A percentile compares a stretch with the other conserved stretches of the same genome.
phyloP scores from a whole-genome alignment of 2,888 invertebrate genomes.

The Tenthredo mesomela region DNA sequence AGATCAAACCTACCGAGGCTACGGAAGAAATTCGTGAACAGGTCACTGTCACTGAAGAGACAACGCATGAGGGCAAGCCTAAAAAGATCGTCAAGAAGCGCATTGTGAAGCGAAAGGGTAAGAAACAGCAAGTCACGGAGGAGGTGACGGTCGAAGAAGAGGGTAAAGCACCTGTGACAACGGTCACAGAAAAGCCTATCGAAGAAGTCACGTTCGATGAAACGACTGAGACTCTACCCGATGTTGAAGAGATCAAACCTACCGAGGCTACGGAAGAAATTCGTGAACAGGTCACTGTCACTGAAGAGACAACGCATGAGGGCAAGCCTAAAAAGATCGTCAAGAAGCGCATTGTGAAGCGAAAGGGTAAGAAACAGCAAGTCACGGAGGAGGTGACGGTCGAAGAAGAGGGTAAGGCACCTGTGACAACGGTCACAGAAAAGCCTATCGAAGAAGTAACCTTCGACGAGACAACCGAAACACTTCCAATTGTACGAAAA shows the following conservation, averaged over 20 bases:
- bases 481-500: conserved; percentile 54
- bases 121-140: conserved; percentile 74
- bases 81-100: conserved; percentile 70
- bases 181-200: too few species aligned
- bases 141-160: conserved; percentile 73
- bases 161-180: conserved; percentile 55
- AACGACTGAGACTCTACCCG: too few species aligned
- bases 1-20: conserved; percentile 64
- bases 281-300: conserved; percentile 64
- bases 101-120: conserved; percentile 71
- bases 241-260: too few species aligned
- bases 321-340: conserved; percentile 57
- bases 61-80: conserved; percentile 62
- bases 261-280: conserved; percentile 55
- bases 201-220: too few species aligned
- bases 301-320: conserved; percentile 57
- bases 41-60: conserved; percentile 58
- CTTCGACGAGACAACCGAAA: conserved; percentile 29
- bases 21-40: conserved; percentile 70
- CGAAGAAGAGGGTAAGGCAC: conserved; percentile 61
- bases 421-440: conserved; percentile 72
- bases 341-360: conserved; percentile 70
- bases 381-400: conserved; percentile 62
- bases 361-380: conserved; percentile 66
- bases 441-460: conserved; percentile 58